phyloP scores from a whole-genome alignment of 2,113 vertebrate genomes.

The Eira barbara region DNA sequence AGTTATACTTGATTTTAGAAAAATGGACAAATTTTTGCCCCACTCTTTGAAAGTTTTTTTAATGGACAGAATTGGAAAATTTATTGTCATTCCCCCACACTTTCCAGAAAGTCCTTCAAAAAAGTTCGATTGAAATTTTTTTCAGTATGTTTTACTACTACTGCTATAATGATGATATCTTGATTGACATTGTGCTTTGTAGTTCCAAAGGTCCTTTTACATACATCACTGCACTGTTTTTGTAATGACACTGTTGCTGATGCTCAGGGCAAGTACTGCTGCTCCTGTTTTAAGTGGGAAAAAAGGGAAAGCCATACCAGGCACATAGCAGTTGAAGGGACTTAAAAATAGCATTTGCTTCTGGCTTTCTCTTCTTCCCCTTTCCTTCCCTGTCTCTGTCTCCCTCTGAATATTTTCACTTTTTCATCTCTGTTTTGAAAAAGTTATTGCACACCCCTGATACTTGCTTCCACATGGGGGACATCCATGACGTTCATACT shows the following conservation, averaged over 20 bases:
- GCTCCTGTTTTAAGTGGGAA: neutral
- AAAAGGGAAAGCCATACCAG: neutral
- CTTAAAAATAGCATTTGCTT: neutral
- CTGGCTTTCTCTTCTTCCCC: neutral
- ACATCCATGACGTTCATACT: neutral
- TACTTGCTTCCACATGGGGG: neutral
- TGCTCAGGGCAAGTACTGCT: neutral
- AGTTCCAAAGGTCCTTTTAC: neutral
- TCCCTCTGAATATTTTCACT: neutral
- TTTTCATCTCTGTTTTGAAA: neutral
- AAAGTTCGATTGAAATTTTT: neutral
- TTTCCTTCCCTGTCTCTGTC: neutral
- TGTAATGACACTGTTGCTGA: neutral
- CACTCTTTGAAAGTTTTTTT: neutral
- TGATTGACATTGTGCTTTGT: neutral
- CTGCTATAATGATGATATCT: neutral
- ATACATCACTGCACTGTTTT: neutral
- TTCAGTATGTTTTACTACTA: neutral
- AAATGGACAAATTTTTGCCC: neutral
- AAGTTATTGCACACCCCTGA: neutral
- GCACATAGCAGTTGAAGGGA: neutral
- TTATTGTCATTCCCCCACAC: neutral
- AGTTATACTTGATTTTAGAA: neutral
- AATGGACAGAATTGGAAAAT: neutral
- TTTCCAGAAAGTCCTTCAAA: neutral